Conservation (phyloP, 1,140 invertebrate species). For the Sycophila sp. region DNA sequence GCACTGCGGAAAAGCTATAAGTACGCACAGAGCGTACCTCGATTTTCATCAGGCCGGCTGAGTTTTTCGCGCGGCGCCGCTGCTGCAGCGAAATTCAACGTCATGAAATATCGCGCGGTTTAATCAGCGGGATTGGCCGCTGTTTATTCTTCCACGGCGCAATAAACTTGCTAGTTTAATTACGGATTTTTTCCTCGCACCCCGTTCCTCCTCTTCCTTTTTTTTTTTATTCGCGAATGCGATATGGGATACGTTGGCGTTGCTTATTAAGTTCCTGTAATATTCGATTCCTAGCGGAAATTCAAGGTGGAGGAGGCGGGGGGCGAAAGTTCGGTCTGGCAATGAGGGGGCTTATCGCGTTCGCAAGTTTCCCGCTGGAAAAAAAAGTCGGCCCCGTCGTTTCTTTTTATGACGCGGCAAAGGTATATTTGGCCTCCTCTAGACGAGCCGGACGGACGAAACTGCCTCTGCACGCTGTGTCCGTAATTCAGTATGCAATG, state of each 20-base stretch:
- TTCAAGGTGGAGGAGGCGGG: not conserved
- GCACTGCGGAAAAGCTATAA: not conserved
- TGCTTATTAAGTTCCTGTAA: not conserved
- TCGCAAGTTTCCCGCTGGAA: slow-evolving; percentile 37
- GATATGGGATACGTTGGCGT: not conserved
- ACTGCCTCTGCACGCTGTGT: slow-evolving; percentile 4
- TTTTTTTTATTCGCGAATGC: not conserved
- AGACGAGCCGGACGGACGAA: not conserved
- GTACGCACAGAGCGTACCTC: not conserved
- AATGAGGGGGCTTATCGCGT: slow-evolving; percentile 31
- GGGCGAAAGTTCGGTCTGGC: slow-evolving; percentile 17
- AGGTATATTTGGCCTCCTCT: too few relatives aligned
- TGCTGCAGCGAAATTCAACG: slow-evolving; percentile 1
- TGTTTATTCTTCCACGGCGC: not conserved
- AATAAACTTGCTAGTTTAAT: slow-evolving; percentile 9
- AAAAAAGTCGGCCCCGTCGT: not conserved
- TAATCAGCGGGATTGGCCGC: slow-evolving; percentile 10
- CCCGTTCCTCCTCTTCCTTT: not conserved
- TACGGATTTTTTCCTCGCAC: not conserved
- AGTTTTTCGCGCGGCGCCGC: not conserved
- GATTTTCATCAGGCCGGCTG: not conserved
- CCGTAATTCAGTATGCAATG: slow-evolving; percentile 22
- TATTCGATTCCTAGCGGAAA: not conserved
- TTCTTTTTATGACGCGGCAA: not conserved
- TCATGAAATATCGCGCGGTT: slow-evolving; percentile 22